phyloP scores from a whole-genome alignment of 2,888 invertebrate species.

The Pandemis heparana region DNA sequence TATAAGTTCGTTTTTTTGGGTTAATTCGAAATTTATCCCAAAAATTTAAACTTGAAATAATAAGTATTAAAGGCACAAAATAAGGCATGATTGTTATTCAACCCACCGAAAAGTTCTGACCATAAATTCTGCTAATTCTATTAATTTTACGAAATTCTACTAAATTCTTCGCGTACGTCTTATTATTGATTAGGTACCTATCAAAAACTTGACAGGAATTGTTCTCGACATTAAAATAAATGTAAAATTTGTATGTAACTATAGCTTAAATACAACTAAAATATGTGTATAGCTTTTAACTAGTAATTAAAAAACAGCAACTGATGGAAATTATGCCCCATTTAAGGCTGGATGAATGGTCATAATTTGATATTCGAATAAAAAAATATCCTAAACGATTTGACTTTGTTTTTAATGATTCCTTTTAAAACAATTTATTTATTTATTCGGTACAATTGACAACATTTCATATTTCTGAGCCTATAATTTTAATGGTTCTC shows the following conservation, averaged over 20 bases:
- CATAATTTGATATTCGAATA: conserved; percentile 13
- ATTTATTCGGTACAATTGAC: no score
- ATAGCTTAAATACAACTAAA: neutral
- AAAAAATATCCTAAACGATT: neutral
- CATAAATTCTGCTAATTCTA: no score
- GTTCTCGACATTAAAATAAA: neutral
- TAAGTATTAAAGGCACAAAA: no score
- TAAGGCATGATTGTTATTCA: no score
- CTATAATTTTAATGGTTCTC: no score
- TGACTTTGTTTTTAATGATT: neutral
- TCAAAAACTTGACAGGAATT: conserved; percentile 17
- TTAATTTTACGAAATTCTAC: no score
- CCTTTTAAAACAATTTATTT: neutral
- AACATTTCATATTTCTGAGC: no score
- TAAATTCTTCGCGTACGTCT: no score
- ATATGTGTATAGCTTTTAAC: conserved; percentile 39
- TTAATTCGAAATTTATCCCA: no score
- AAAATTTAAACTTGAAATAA: no score
- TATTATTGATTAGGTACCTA: neutral
- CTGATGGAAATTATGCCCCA: conserved; percentile 27
- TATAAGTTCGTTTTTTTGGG: no score
- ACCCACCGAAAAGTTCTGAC: no score
- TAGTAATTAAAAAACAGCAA: conserved; percentile 20
- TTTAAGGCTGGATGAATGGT: conserved; percentile 34
- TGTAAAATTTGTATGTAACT: conserved; percentile 10